Evolutionary conservation across 2,888 invertebrate genomes (phyloP).

Genomic region (Aethes cnicana): DNA sequence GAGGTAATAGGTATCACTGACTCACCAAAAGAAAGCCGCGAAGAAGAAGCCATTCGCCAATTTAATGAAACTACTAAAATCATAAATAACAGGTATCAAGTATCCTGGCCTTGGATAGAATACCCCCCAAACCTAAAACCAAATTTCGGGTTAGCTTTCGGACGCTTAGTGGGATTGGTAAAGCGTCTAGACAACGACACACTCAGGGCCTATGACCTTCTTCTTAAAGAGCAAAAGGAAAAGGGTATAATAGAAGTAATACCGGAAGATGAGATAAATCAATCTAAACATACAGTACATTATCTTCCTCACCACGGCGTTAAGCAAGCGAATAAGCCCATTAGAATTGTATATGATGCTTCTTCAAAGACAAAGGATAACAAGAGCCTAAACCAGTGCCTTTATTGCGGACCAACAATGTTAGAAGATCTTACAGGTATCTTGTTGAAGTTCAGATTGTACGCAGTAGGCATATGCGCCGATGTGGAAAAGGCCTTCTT

Average conservation of each 20-base stretch:
- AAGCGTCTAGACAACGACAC: background rate
- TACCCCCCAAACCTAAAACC: background rate
- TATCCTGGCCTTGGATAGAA: background rate
- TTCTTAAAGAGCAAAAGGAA: background rate
- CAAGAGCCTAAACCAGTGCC: constrained; percentile 13
- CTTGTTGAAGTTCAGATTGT: background rate
- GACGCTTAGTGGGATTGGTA: background rate
- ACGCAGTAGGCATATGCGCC: background rate
- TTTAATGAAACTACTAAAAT: background rate
- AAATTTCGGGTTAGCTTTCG: background rate
- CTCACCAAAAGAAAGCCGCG: constrained; percentile 1
- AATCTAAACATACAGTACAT: background rate
- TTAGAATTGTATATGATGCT: background rate
- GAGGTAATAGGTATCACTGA: constrained; percentile 6
- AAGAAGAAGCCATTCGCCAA: background rate
- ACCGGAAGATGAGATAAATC: too few species aligned
- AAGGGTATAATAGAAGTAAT: background rate
- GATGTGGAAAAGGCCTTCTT: too few species aligned
- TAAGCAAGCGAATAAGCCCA: background rate
- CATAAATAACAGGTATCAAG: background rate
- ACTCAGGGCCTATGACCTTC: background rate
- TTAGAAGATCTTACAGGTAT: background rate
- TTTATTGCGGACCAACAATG: constrained; percentile 7
- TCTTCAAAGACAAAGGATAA: background rate
- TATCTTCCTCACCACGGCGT: background rate